phyloP scores from a whole-genome alignment of 2,888 invertebrate genomes.

The Agriopis marginaria region DNA sequence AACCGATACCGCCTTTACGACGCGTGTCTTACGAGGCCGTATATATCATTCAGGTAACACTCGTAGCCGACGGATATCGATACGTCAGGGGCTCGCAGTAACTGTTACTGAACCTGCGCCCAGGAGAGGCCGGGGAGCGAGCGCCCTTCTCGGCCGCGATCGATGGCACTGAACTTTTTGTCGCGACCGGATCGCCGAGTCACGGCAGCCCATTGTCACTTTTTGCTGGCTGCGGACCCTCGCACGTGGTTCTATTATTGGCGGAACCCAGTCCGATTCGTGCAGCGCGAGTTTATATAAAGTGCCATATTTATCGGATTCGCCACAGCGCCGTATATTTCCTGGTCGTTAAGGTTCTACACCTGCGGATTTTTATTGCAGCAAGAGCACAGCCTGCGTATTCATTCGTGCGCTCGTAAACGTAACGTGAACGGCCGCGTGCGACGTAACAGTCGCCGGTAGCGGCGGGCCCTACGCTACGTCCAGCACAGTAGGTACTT shows the following conservation, averaged over 20 bases:
- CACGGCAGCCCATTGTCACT: slow-evolving; percentile 36
- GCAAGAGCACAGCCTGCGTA: background rate
- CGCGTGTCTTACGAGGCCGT: background rate
- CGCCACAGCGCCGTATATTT: slow-evolving; percentile 26
- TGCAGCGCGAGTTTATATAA: slow-evolving; percentile 25
- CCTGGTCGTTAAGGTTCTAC: slow-evolving; percentile 7
- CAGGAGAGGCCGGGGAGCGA: background rate
- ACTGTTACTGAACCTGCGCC: background rate
- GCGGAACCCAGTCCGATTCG: slow-evolving; percentile 30
- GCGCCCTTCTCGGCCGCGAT: background rate
- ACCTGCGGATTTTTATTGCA: no score
- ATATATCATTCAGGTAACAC: background rate
- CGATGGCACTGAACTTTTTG: background rate
- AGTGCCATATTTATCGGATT: slow-evolving; percentile 33
- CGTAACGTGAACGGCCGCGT: background rate
- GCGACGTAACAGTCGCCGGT: background rate
- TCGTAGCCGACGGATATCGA: background rate
- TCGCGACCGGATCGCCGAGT: slow-evolving; percentile 11
- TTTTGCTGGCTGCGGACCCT: slow-evolving; percentile 21
- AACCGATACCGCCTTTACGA: slow-evolving; percentile 4
- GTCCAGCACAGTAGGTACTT: slow-evolving; percentile 5
- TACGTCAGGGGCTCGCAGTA: background rate
- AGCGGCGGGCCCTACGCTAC: slow-evolving; percentile 6
- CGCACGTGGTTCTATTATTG: slow-evolving; percentile 33
- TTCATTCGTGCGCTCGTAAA: background rate